phyloP scores from a whole-genome alignment of 2,888 invertebrate species.

The Lithophane ornitopus region DNA sequence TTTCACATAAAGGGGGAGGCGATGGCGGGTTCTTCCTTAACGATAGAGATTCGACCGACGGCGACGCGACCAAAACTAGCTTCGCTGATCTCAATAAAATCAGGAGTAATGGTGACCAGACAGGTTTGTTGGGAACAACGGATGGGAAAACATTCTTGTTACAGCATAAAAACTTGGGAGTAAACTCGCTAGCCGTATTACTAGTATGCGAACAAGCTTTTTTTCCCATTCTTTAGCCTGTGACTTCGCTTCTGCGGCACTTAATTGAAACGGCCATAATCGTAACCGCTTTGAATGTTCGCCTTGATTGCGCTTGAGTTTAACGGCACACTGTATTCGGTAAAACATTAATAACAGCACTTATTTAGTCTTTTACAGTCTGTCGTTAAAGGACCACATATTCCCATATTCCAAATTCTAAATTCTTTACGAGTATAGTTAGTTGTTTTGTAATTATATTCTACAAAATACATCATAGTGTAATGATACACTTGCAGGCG shows the following conservation, averaged over 20 bases:
- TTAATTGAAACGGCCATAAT: constrained; percentile 52
- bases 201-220: constrained; percentile 38
- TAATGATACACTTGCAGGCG: not conserved
- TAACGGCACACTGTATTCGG: constrained; percentile 65
- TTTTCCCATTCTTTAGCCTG: constrained; percentile 58
- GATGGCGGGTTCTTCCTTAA: constrained; percentile 88
- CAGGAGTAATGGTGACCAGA: constrained; percentile 88
- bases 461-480: constrained; percentile 4
- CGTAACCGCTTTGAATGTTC: constrained; percentile 72
- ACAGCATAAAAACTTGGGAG: not conserved
- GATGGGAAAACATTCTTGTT: constrained; percentile 65
- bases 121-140: constrained; percentile 75
- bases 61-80: constrained; percentile 91
- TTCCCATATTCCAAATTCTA: constrained; percentile 79
- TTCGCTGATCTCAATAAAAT: constrained; percentile 93
- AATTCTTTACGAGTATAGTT: constrained; percentile 47
- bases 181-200: not conserved
- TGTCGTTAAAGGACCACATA: constrained; percentile 82
- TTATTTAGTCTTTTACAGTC: constrained; percentile 58
- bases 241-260: constrained; percentile 67
- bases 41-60: constrained; percentile 91
- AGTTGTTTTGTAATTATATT: constrained; percentile 27
- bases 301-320: constrained; percentile 65
- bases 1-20: constrained; percentile 81
- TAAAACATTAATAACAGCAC: constrained; percentile 55